Evolutionary conservation across 2,113 vertebrate species (phyloP), one percentile per base, ranked within the genome.

Genomic region (Pterocles gutturalis): DNA sequence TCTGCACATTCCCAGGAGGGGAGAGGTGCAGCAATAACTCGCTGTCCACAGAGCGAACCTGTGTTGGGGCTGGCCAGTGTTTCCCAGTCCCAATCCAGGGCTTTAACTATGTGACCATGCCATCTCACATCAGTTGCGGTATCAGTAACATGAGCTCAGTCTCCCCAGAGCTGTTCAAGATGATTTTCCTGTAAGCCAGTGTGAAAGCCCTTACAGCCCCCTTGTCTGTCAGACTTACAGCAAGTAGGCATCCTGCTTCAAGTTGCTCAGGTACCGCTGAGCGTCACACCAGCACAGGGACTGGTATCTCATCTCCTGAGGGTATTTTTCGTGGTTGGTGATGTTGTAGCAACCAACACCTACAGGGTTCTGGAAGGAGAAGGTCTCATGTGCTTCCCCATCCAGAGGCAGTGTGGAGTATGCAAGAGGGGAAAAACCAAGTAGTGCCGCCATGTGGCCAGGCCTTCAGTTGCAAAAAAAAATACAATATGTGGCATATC

Each of bases 311-410:
- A 70, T 89, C 62, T 96, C 94, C 72, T 28, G 87, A n/a, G n/a
- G 80, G 64, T 90, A 91, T 62, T 95, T 94, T 9, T 61, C 90
- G 29, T 95, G 95, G 16, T 92, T 51, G n/a, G 80, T 96, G 67
- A 97, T 91, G 91, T 98, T 38, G 62, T 98, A 99, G 88, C 90
- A 90, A 38, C 98, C 98, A 65, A 98, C 98, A 6, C 97, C 98
- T 25, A 98, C 96, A 0, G 96, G 90, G 80, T 98, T 98, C 98
- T 98, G 95, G 73, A 87, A 92, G 31, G 25, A 76, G 57, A 75
- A 34, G 82, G 38, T 55, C 45, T 70, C 12, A 22, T 4, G 4
- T 55, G 6, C 13, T 78, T 65, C 65, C 53, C 51, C 9, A 5
- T 62, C 15, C 33, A 38, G 17, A 58, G 20, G 17, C 46, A 55